Percentiles rank a stretch among this genome's conserved stretches.
Evolutionary conservation across 2,888 invertebrate species (phyloP).

Genomic region (Branchellion lobata): DNA sequence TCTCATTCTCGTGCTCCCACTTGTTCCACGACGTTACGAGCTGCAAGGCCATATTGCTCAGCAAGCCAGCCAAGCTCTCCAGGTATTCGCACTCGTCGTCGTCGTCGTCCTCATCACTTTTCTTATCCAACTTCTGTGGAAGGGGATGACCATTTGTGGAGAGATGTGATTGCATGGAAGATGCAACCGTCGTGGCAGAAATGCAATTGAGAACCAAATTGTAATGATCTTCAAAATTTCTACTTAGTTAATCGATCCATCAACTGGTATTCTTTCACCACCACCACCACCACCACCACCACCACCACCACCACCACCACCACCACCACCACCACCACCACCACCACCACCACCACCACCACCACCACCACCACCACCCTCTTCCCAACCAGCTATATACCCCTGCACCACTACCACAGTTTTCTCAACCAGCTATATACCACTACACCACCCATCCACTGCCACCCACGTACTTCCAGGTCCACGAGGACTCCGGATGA

Average conservation of each 20-base stretch:
- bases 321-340: no score
- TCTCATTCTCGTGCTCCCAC: slow-evolving; percentile 55
- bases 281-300: no score
- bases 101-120: slow-evolving; percentile 7
- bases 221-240: no score
- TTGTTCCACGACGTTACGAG: slow-evolving; percentile 64
- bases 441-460: neutral
- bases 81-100: slow-evolving; percentile 65
- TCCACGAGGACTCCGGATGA: slow-evolving; percentile 56
- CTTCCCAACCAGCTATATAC: neutral
- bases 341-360: no score
- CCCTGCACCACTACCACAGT: neutral
- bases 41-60: slow-evolving; percentile 65
- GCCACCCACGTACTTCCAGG: slow-evolving; percentile 5
- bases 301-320: no score
- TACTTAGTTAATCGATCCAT: no score
- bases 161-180: no score
- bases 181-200: no score
- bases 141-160: no score
- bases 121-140: neutral
- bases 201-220: no score
- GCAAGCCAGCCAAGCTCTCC: slow-evolving; percentile 64
- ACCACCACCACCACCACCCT: no score
- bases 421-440: neutral
- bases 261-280: no score